Percentiles rank a stretch among this genome's conserved stretches.
phyloP scores from a whole-genome alignment of 2,113 vertebrate genomes.

The Pterophyllum scalare region DNA sequence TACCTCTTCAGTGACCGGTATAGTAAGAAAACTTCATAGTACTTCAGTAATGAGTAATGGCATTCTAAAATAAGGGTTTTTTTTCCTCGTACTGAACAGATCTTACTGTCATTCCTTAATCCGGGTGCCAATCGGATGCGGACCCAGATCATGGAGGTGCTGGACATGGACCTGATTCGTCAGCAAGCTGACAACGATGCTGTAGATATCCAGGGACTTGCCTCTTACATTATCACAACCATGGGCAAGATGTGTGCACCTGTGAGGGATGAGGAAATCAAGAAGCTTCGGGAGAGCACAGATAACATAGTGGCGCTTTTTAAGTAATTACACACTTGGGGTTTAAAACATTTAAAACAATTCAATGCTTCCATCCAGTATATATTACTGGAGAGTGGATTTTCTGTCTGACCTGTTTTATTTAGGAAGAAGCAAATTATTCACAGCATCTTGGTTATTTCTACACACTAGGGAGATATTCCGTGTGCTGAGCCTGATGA shows the following conservation, averaged over 20 bases:
- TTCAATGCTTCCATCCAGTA: background rate
- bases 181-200: constrained; percentile 91
- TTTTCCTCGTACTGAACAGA: constrained; percentile 71
- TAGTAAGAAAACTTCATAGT: background rate
- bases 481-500: constrained; percentile 94
- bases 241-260: constrained; percentile 95
- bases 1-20: background rate
- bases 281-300: constrained; percentile 84
- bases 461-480: constrained; percentile 89
- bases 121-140: constrained; percentile 90
- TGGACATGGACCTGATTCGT: constrained; percentile 91
- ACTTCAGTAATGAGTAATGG: background rate
- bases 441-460: background rate
- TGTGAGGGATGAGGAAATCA: constrained; percentile 87
- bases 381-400: background rate
- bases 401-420: background rate
- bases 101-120: constrained; percentile 90
- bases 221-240: constrained; percentile 88
- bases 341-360: background rate
- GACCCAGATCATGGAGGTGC: constrained; percentile 92
- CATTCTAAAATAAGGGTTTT: background rate
- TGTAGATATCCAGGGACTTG: constrained; percentile 90
- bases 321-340: constrained; percentile 46
- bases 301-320: constrained; percentile 80
- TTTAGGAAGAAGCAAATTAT: background rate